Percentiles rank a stretch among this genome's conserved stretches.
Conservation (phyloP, 64 coral and sea anemone species). For the Catalaphyllia jardinei region DNA sequence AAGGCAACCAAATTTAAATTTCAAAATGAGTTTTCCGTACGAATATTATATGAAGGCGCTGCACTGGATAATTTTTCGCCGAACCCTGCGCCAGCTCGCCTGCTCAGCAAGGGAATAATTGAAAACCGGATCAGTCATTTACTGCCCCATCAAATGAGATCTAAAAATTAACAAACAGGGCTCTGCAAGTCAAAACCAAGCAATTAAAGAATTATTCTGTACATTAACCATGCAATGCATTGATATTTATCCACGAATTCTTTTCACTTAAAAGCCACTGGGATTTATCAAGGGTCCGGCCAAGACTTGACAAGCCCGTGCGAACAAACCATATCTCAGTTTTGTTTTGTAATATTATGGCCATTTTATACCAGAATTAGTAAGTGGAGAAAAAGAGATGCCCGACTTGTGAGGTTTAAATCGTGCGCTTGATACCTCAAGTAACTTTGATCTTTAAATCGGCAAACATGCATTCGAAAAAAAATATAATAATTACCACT, state of each 20-base stretch:
- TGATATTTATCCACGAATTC: not conserved
- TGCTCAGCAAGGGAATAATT: not conserved
- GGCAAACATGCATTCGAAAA: too few species aligned
- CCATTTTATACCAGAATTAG: slow-evolving; percentile 15
- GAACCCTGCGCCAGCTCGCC: not conserved
- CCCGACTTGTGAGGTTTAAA: too few species aligned
- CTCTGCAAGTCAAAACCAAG: not conserved
- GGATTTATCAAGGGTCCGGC: not conserved
- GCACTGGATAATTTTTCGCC: not conserved
- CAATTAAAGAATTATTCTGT: slow-evolving; percentile 41
- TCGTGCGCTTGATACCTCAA: too few species aligned
- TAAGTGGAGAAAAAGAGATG: not conserved
- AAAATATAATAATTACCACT: too few species aligned
- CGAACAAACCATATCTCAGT: not conserved
- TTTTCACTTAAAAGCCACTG: not conserved
- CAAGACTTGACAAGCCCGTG: not conserved
- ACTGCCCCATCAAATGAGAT: not conserved
- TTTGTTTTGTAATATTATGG: not conserved
- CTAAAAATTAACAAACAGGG: slow-evolving; percentile 19
- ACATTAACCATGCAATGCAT: not conserved
- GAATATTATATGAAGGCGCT: not conserved
- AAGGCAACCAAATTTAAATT: slow-evolving; percentile 13
- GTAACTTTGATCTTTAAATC: too few species aligned
- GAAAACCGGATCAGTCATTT: not conserved
- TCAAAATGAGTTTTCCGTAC: not conserved